Evolutionary conservation across 2,888 invertebrate genomes (phyloP).

Genomic region (Scrobipalpa costella): DNA sequence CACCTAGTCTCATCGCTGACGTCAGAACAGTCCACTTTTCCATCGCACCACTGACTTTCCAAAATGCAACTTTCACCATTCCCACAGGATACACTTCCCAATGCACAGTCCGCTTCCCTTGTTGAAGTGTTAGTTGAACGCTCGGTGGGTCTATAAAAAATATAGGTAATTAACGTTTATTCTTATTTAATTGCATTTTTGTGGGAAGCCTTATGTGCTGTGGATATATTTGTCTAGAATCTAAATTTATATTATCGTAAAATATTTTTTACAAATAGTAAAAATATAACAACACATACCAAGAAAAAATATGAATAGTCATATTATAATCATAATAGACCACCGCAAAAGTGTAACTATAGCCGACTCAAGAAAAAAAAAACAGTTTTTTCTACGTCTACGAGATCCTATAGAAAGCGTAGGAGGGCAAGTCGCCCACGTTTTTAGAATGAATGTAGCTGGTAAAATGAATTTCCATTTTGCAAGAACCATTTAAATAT

Average conservation of each 20-base stretch:
- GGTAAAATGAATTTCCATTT: neutral
- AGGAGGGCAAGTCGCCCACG: constrained; percentile 10
- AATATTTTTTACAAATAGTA: no score
- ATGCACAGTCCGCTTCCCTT: constrained; percentile 56
- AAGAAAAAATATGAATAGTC: no score
- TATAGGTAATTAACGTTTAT: neutral
- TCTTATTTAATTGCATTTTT: neutral
- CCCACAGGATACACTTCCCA: constrained; percentile 53
- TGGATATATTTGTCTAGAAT: no score
- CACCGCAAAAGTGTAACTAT: no score
- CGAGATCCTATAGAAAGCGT: neutral
- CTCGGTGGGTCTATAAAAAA: constrained; percentile 31
- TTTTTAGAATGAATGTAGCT: neutral
- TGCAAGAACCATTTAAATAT: neutral
- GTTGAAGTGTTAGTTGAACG: constrained; percentile 41
- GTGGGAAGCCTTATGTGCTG: neutral
- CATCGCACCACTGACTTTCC: constrained; percentile 85
- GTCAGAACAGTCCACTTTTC: constrained; percentile 86
- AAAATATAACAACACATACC: no score
- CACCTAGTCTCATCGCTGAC: constrained; percentile 89
- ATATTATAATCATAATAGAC: no score
- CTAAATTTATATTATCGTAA: no score
- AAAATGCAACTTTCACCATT: constrained; percentile 77
- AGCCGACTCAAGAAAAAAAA: no score
- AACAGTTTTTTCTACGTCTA: neutral